Evolutionary conservation across 2,888 invertebrate species (phyloP), one percentile per base, ranked within the genome.

Genomic region (Drosophila tanythrix): DNA sequence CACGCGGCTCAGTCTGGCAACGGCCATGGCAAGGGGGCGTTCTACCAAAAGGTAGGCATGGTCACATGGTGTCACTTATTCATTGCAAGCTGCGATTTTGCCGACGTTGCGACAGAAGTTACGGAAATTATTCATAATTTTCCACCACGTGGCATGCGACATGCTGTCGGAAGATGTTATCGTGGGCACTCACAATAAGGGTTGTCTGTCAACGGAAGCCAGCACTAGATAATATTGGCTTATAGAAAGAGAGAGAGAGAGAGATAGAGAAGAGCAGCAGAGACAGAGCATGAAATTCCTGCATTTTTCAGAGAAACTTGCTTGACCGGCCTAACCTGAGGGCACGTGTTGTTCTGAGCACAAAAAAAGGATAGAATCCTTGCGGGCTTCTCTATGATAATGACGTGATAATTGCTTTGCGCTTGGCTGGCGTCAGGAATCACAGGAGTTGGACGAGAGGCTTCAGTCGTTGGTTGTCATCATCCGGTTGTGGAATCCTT

Each of bases 91-190:
- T 88, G 90, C 79, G 76, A 70, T 75, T 72, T 80, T 80, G 70
- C 72, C 76, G 58, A 63, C 67, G 67, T 68, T 70, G 62, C 70
- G 53, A 58, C 82, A 76, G 74, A 82, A 89, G 87, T 89, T 90
- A 87, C 89, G 89, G 81, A 84, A 89, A 88, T 88, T 90, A 88
- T 88, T 88, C 90, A 88, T 90, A 89, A 88, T 90, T 89, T 88
- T 78, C 89, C 85, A 79, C 66, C 83, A 72, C 79, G 75, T 76
- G 78, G 76, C 66, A 53, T 52, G 64, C 66, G 76, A 70, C 75
- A 75, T 65, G 66, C 67, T 77, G 73, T 67, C 66, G 66, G 55
- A 66, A 80, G 80, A 82, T 78, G 52, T 78, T 78, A 80, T 78
- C 82, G 64, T 53, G 18, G n/a, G 27, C 33, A 29, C n/a, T 31